Base-by-base conservation (phyloP, 2,113 vertebrate genomes). In the Lota lota region DNA sequence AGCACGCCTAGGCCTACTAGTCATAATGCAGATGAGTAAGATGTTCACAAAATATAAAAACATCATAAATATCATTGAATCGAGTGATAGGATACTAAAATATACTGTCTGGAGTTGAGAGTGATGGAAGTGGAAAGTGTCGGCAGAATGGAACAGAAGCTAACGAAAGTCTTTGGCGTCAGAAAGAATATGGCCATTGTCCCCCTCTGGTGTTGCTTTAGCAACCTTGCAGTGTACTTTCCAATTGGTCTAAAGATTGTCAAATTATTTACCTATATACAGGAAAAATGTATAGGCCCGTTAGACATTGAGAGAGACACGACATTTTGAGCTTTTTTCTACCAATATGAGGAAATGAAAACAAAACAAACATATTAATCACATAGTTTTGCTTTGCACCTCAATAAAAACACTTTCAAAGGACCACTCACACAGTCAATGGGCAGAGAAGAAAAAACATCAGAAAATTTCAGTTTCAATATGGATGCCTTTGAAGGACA, bases 101-200 rank as follows among this genome's bases (percentile, higher is more conserved):
- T n/a, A 56, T n/a, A 18, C 53, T n/a, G 53, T 56, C 53, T 14
- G 16, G 10, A 10, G 40, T 47, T 2, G 40, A 11, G 40, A 14
- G 17, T 18, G 53, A 56, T 56, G n/a, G n/a, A n/a, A 56, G 53
- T 14, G 53, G 53, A n/a, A 56, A 33, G 28, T 33, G 4, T 33
- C 28, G 28, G 28, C 53, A n/a, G 75, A 75, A 81, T 79, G 75
- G 72, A 85, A 70, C 51, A 56, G 81, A 85, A 84, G 76, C 73
- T 79, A 91, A 92, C 87, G 75, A 68, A 92, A 92, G 76, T 93
- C 92, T 93, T 93, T 93, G 92, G 92, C 85, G 90, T 92, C 85
- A 85, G 80, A 89, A 90, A 90, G 89, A 89, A 89, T 91, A 92
- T 91, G 91, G 92, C 90, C 84, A 87, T 79, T 90, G 88, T 90